Conservation (phyloP, 2,888 invertebrate species). For the Eupithecia vulgata region DNA sequence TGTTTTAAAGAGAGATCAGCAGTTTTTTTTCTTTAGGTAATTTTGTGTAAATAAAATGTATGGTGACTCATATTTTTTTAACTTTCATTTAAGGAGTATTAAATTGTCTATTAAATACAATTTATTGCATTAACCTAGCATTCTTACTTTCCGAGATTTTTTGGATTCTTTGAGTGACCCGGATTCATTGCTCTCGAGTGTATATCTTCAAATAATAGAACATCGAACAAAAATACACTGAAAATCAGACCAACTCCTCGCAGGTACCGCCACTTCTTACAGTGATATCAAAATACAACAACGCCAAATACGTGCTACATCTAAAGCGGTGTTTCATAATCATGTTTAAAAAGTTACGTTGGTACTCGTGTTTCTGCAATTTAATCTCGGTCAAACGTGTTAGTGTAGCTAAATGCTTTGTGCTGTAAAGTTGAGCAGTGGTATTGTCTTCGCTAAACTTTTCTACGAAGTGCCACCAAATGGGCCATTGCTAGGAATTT, state of each 20-base stretch:
- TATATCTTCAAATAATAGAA: too few relatives aligned
- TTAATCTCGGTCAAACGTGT: constrained; percentile 45
- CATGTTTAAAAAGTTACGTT: constrained; percentile 40
- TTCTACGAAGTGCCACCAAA: constrained; percentile 22
- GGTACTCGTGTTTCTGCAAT: constrained; percentile 42
- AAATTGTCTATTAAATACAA: too few relatives aligned
- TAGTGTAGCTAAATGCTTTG: constrained; percentile 39
- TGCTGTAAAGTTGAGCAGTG: constrained; percentile 35
- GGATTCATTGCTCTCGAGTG: too few relatives aligned
- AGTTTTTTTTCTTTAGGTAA: too few relatives aligned
- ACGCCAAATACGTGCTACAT: constrained; percentile 37
- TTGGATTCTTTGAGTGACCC: too few relatives aligned
- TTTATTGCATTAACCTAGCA: too few relatives aligned
- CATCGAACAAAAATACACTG: background rate
- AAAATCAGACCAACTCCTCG: background rate
- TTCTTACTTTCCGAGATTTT: too few relatives aligned
- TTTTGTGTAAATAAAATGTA: too few relatives aligned
- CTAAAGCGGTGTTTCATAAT: constrained; percentile 42
- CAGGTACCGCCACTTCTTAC: background rate
- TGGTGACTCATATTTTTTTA: too few relatives aligned
- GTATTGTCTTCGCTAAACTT: constrained; percentile 39
- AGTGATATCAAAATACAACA: constrained; percentile 42
- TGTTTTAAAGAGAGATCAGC: too few relatives aligned
- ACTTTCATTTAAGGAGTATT: too few relatives aligned
- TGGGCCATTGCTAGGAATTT: constrained; percentile 23